Evolutionary conservation across 2,888 invertebrate species (phyloP).

Genomic region (Torymus aiolomorphi): DNA sequence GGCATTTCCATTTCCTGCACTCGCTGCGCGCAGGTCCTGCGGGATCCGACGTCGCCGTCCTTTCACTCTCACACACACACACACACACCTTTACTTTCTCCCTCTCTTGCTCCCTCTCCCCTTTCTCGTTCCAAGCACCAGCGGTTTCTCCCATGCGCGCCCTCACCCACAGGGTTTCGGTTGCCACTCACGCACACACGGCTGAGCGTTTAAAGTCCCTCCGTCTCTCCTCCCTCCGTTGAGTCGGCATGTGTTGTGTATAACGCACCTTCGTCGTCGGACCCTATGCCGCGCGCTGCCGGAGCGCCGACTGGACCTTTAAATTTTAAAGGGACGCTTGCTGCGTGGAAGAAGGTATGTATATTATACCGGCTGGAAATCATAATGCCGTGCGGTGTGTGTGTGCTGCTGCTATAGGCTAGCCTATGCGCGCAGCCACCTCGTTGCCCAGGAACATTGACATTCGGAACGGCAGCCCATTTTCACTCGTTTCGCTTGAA

Average conservation of each 20-base stretch:
- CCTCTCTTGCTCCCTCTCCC: neutral
- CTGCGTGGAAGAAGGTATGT: slow-evolving; percentile 3
- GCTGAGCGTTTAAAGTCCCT: slow-evolving; percentile 27
- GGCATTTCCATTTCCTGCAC: slow-evolving; percentile 60
- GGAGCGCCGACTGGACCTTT: slow-evolving; percentile 60
- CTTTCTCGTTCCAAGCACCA: neutral
- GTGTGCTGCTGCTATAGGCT: too few species aligned
- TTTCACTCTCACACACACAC: slow-evolving; percentile 40
- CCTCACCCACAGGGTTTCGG: neutral
- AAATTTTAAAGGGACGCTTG: slow-evolving; percentile 65
- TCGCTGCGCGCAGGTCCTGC: slow-evolving; percentile 53
- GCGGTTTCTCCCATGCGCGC: too few species aligned
- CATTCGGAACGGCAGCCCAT: slow-evolving; percentile 26
- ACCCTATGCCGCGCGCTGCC: slow-evolving; percentile 11
- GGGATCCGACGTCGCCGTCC: slow-evolving; percentile 28
- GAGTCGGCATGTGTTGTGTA: too few species aligned
- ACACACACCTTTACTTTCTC: slow-evolving; percentile 3
- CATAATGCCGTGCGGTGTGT: slow-evolving; percentile 3
- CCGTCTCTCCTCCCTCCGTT: neutral
- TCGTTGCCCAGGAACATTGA: slow-evolving; percentile 1
- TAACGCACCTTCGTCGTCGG: neutral
- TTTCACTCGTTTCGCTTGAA: slow-evolving; percentile 23
- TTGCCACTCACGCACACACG: slow-evolving; percentile 37
- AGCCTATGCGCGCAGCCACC: neutral
- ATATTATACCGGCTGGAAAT: neutral